Evolutionary conservation across 2,113 vertebrate genomes (phyloP).

Genomic region (Anguilla rostrata): DNA sequence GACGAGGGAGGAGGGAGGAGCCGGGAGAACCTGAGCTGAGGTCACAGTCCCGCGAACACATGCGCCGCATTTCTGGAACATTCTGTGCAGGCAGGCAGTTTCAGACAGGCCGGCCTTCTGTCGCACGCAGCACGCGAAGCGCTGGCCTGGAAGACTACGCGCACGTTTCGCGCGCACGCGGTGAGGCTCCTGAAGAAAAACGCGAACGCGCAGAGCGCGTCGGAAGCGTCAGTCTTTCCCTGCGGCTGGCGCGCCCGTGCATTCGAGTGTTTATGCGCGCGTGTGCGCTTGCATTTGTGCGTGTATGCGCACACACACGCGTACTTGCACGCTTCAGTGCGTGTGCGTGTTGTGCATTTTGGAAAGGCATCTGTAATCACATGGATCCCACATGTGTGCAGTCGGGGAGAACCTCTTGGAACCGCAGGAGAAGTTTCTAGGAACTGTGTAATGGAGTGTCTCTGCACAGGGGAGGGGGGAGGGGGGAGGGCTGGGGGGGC

Average conservation of each 20-base stretch:
- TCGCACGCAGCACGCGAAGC: background rate
- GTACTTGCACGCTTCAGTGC: no score
- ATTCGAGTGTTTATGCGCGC: no score
- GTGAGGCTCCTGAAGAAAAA: background rate
- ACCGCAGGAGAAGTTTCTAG: conserved; percentile 26
- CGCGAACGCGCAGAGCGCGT: background rate
- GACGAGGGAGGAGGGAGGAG: background rate
- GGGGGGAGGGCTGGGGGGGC: background rate
- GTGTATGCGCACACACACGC: no score
- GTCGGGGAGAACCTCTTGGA: conserved; percentile 9
- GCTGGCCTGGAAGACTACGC: background rate
- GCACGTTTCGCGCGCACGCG: background rate
- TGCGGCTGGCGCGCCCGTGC: background rate
- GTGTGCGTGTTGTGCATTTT: background rate
- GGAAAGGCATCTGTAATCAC: conserved; percentile 5
- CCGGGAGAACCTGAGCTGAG: conserved; percentile 16
- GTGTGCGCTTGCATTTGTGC: no score
- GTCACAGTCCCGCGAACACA: conserved; percentile 27
- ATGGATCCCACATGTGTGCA: conserved; percentile 30
- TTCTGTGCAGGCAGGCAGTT: conserved; percentile 25
- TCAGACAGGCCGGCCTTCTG: background rate
- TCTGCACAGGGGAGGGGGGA: background rate
- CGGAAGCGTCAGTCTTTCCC: background rate
- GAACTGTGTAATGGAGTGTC: conserved; percentile 35
- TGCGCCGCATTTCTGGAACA: conserved; percentile 15